Percentiles rank a stretch among this genome's conserved stretches.
Evolutionary conservation across 1,140 invertebrate genomes (phyloP).

Genomic region (Papilio machaon): DNA sequence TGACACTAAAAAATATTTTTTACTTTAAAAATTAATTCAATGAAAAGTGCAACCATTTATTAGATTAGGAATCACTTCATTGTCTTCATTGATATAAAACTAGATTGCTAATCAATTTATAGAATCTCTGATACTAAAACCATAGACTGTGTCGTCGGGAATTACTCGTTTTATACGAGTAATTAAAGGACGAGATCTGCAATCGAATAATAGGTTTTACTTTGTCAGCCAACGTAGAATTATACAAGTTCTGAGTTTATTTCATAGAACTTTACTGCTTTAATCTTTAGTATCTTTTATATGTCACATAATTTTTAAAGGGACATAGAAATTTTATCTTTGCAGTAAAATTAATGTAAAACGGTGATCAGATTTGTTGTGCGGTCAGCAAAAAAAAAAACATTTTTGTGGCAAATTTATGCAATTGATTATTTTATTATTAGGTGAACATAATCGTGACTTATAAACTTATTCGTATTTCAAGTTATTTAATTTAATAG

Average conservation of each 20-base stretch:
- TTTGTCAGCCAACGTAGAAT: slow-evolving; percentile 1
- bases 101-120: slow-evolving; percentile 1
- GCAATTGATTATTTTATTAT: not conserved
- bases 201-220: slow-evolving; percentile 17
- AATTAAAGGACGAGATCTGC: slow-evolving; percentile 7
- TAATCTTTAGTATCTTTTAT: slow-evolving; percentile 4
- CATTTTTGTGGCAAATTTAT: not conserved
- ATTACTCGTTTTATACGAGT: slow-evolving; percentile 6
- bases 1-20: no score
- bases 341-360: slow-evolving; percentile 1
- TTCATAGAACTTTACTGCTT: slow-evolving; percentile 14
- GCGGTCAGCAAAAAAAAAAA: not conserved
- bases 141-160: not conserved
- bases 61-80: not conserved
- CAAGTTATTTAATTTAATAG: no score
- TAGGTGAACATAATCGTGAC: not conserved
- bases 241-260: slow-evolving; percentile 1
- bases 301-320: slow-evolving; percentile 10
- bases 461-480: not conserved
- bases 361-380: not conserved
- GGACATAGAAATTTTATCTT: not conserved
- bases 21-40: not conserved
- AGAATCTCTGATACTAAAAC: slow-evolving; percentile 3
- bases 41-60: not conserved
- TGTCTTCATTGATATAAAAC: not conserved